A percentile compares a stretch with the other conserved stretches of the same genome.
Evolutionary conservation across 2,797 vertebrate genomes (phyloP).

Genomic region (Rhinella marina): DNA sequence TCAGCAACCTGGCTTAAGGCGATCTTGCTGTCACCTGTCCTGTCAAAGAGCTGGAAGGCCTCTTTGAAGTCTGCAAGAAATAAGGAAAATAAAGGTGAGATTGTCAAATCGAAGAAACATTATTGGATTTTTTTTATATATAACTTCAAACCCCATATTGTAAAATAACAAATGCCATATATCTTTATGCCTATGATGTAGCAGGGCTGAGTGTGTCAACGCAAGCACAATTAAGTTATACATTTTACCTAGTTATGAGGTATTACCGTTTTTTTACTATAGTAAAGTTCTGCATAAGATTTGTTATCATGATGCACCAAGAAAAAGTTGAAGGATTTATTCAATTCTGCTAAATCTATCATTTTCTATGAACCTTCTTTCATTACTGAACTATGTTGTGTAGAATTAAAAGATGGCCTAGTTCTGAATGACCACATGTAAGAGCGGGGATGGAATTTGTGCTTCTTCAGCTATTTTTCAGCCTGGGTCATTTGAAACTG

Average conservation of each 20-base stretch:
- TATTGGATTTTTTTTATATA: not conserved
- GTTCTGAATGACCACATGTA: not conserved
- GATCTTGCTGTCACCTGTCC: slow-evolving; percentile 92
- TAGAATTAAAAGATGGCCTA: not conserved
- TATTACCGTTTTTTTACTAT: not conserved
- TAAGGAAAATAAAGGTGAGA: not conserved
- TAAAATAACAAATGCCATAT: not conserved
- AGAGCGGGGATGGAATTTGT: slow-evolving; percentile 5
- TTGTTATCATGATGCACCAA: not conserved
- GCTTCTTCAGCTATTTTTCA: slow-evolving; percentile 65
- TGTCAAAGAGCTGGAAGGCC: slow-evolving; percentile 98
- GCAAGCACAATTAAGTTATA: not conserved
- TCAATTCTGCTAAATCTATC: not conserved
- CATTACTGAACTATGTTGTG: not conserved
- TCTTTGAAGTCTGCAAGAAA: slow-evolving; percentile 92
- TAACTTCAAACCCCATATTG: not conserved
- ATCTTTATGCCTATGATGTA: not conserved
- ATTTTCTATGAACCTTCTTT: not conserved
- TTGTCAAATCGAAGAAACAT: not conserved
- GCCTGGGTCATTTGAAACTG: slow-evolving; percentile 41
- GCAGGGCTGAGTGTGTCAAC: not conserved
- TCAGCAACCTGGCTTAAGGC: slow-evolving; percentile 90
- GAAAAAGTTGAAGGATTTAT: not conserved
- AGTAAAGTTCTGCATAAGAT: not conserved
- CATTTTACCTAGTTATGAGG: not conserved